Base-by-base conservation (phyloP, 2,113 vertebrate species). In the Cairina moschata region DNA sequence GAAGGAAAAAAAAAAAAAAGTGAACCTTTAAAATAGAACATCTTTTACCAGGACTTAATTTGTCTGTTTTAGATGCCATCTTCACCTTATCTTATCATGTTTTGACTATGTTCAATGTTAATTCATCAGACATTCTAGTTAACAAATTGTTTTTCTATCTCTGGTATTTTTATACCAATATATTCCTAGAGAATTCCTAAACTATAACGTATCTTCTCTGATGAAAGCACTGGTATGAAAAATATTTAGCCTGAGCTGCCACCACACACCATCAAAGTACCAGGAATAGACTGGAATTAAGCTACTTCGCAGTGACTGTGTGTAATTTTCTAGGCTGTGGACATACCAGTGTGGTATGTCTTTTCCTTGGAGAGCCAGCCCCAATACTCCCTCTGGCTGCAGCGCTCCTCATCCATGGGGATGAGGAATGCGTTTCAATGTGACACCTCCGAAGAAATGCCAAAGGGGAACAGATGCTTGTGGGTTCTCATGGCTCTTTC, bases 321-420 rank as follows among this genome's bases (percentile, higher is more conserved):
- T 75, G 42, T 46, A 81, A 56, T 65, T 92, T 60, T 28, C 58
- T 91, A 46, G 88, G 32, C 66, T 85, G 77, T 40, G 79, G 69
- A 34, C 60, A 29, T 68, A 60, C 16, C 25, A 34, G 26, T 20
- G 42, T 50, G 65, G 73, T 65, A 66, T 88, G 66, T 6, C 4
- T 89, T 75, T 81, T 93, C 6, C 34, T 83, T 18, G 14, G 69
- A 85, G 48, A 87, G 54, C 5, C 48, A 80, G 62, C 40, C 81
- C 25, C 81, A 40, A 48, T 42, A 36, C 84, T 82, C 66, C 71
- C 84, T 85, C 86, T 95, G 91, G 34, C 96, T 96, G 81, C 83
- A 93, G 38, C 17, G 13, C 72, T 92, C 85, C 54, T 76, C 32
- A 36, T 60, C 34, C 48, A 40, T 1, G 0, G 21, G 20, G 40